These are phyloP conservation scores for Axea sp. DNA, from an alignment of 2,888 invertebrate genomes.

Conservation along the genomic window DNA sequence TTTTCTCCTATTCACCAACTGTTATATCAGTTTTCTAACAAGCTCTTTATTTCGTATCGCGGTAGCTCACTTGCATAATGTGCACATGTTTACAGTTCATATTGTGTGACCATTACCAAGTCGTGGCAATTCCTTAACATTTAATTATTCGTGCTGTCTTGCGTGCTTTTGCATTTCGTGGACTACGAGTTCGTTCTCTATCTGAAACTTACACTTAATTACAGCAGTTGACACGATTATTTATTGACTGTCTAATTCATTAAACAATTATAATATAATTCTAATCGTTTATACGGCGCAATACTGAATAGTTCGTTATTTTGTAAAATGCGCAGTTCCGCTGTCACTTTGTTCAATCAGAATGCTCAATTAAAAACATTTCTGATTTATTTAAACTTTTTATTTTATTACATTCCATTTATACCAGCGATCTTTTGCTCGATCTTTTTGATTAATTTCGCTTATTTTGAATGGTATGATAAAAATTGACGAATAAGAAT, in stretches of 20 bases:
- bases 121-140: too few relatives aligned
- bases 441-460: too few relatives aligned
- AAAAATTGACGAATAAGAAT: too few relatives aligned
- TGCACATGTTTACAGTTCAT: background rate
- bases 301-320: constrained; percentile 34
- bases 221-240: too few relatives aligned
- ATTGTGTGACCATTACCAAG: background rate
- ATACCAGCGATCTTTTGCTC: too few relatives aligned
- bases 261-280: constrained; percentile 8
- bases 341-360: constrained; percentile 32
- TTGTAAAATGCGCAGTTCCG: constrained; percentile 43
- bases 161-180: too few relatives aligned
- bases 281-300: constrained; percentile 9
- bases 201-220: too few relatives aligned
- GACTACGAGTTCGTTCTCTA: too few relatives aligned
- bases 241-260: too few relatives aligned
- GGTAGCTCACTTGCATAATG: background rate
- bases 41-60: constrained; percentile 7
- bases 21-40: constrained; percentile 10
- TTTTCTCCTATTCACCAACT: constrained; percentile 13
- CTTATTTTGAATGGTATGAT: too few relatives aligned
- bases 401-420: too few relatives aligned
- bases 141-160: too few relatives aligned
- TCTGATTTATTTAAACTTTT: constrained; percentile 14
- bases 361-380: constrained; percentile 5